Evolutionary conservation across 1,140 invertebrate species (phyloP).

Genomic region (Bombus turneri): DNA sequence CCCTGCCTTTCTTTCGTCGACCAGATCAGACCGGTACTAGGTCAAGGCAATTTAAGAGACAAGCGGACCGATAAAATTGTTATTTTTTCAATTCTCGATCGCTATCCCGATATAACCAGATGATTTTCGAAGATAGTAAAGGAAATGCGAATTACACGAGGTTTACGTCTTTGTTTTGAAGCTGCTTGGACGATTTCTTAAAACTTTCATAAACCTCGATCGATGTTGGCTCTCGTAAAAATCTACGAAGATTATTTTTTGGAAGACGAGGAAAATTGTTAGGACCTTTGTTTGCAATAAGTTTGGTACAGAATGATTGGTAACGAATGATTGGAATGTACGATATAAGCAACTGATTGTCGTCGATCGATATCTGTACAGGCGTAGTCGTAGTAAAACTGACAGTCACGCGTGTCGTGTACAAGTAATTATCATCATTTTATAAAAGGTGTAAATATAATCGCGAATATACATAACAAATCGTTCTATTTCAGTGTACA

Average conservation of each 20-base stretch:
- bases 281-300: neutral
- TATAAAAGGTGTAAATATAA: neutral
- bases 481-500: neutral
- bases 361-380: too few species aligned
- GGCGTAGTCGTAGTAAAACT: neutral
- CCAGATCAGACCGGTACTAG: neutral
- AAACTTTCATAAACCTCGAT: neutral
- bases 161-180: conserved; percentile 22
- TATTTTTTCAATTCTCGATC: neutral
- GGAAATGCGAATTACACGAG: neutral
- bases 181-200: neutral
- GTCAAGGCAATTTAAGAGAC: neutral
- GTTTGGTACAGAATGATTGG: neutral
- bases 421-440: neutral
- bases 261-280: neutral
- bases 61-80: neutral
- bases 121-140: neutral
- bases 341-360: too few species aligned
- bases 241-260: neutral
- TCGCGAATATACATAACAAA: neutral
- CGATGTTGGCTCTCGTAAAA: neutral
- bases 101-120: neutral
- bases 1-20: neutral
- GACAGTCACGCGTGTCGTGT: neutral
- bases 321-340: too few species aligned